These are phyloP conservation scores for Lampropteryx suffumata DNA, from an alignment of 2,888 invertebrate genomes.

Conservation along the genomic window DNA sequence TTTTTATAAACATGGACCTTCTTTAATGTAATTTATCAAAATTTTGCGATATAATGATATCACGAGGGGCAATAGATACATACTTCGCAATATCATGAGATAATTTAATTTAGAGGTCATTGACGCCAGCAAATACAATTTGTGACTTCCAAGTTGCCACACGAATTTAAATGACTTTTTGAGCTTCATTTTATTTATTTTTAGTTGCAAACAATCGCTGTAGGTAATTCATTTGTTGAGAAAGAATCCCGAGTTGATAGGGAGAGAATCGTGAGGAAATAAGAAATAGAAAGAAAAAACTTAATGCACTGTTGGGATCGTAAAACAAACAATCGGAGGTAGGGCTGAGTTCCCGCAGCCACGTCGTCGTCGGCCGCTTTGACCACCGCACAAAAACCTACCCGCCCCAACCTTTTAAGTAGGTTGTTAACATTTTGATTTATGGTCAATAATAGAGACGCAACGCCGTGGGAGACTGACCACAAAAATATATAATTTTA, in stretches of 20 bases:
- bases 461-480: conserved; percentile 81
- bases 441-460: conserved; percentile 82
- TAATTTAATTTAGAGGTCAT: conserved; percentile 74
- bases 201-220: conserved; percentile 18
- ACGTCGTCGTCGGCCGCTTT: conserved; percentile 72
- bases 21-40: too few species aligned
- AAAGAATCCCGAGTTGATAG: conserved; percentile 65
- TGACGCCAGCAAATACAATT: conserved; percentile 58
- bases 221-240: conserved; percentile 42
- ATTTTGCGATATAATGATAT: too few species aligned
- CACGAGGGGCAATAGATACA: too few species aligned
- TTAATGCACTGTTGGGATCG: conserved; percentile 78
- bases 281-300: conserved; percentile 71
- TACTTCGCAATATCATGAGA: conserved; percentile 48
- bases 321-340: conserved; percentile 80
- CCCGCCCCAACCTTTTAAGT: conserved; percentile 79
- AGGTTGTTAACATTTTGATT: conserved; percentile 84
- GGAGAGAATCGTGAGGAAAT: conserved; percentile 70
- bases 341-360: conserved; percentile 64
- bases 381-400: conserved; percentile 76
- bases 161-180: conserved; percentile 62
- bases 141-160: conserved; percentile 49
- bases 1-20: too few species aligned
- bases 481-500: conserved; percentile 76
- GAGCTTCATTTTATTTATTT: conserved; percentile 18